Evolutionary conservation across 2,797 vertebrate species (phyloP).

Genomic region (Mus minutoides): DNA sequence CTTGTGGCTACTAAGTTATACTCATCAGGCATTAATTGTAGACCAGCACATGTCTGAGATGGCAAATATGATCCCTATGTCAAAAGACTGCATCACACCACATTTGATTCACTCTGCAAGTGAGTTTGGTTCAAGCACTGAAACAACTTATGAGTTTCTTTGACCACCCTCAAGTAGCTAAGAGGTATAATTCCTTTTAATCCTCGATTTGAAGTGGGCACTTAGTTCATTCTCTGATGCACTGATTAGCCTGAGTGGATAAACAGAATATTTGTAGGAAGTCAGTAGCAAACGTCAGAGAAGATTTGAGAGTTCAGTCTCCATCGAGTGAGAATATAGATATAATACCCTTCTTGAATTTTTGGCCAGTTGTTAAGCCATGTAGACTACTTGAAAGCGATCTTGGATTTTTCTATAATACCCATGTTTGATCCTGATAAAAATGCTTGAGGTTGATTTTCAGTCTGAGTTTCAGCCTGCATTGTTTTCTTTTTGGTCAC

Average conservation of each 20-base stretch:
- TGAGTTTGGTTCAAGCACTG: slow-evolving; percentile 39
- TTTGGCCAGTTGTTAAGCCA: background rate
- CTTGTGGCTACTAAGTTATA: background rate
- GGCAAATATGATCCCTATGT: background rate
- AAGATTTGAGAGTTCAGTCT: background rate
- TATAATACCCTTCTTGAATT: background rate
- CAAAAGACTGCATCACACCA: background rate
- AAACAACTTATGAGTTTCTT: background rate
- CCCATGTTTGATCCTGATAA: background rate
- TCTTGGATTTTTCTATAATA: background rate
- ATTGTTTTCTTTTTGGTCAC: background rate
- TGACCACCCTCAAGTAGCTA: background rate
- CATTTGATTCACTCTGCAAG: background rate
- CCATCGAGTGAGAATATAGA: background rate
- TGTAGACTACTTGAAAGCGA: background rate
- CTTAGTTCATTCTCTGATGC: background rate
- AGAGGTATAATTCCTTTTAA: background rate
- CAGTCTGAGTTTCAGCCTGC: background rate
- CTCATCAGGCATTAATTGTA: background rate
- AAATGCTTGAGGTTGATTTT: background rate
- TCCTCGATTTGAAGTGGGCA: background rate
- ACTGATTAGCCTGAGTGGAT: background rate
- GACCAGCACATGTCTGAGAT: background rate
- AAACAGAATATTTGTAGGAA: background rate
- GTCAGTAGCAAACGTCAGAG: background rate